Conservation (phyloP, 2,113 vertebrate species). For the Corythaeola cristata region DNA sequence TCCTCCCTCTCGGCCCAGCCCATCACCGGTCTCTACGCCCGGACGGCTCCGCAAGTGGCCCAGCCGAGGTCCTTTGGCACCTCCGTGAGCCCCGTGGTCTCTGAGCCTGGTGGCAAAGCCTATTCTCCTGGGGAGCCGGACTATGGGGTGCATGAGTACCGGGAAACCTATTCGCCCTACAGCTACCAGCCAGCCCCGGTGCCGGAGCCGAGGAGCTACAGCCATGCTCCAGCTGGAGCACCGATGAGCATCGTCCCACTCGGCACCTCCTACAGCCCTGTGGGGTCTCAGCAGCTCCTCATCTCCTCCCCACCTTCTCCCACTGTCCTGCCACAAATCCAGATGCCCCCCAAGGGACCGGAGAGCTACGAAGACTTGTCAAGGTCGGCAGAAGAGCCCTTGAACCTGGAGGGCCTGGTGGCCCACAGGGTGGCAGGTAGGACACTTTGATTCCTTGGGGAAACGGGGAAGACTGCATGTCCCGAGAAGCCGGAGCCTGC, state of each 20-base stretch:
- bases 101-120: background rate
- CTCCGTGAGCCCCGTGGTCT: background rate
- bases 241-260: constrained; percentile 46
- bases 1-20: constrained; percentile 84
- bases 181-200: constrained; percentile 33
- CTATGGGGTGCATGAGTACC: constrained; percentile 29
- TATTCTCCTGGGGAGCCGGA: constrained; percentile 21
- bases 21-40: constrained; percentile 59
- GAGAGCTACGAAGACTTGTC: constrained; percentile 70
- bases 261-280: constrained; percentile 33
- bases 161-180: constrained; percentile 70
- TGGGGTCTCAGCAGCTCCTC: constrained; percentile 69
- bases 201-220: constrained; percentile 64
- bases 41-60: constrained; percentile 69
- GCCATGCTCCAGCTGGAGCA: constrained; percentile 67
- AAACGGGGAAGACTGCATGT: background rate
- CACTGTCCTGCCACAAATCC: constrained; percentile 41
- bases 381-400: constrained; percentile 76
- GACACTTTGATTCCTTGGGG: constrained; percentile 52
- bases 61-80: constrained; percentile 69
- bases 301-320: constrained; percentile 77
- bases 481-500: rapidly evolving
- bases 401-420: constrained; percentile 92
- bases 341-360: constrained; percentile 68
- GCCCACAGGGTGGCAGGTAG: constrained; percentile 96